These are phyloP conservation scores for Esox lucius DNA, from an alignment of 2,797 vertebrate genomes.

Conservation along the genomic window DNA sequence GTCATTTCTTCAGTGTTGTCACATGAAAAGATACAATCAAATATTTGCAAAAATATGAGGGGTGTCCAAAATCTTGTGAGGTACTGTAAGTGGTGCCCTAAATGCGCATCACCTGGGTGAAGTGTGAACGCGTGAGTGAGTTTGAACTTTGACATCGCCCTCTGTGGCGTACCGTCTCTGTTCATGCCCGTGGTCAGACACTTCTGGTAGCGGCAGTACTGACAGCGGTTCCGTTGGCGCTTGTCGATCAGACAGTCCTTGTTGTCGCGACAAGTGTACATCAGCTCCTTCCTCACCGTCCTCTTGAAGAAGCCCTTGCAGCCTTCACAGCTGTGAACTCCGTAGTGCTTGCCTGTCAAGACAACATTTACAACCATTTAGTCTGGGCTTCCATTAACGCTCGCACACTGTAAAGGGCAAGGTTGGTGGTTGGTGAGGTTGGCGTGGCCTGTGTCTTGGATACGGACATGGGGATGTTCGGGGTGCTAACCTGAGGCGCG, in stretches of 20 bases:
- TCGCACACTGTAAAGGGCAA: neutral
- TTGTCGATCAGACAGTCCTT: slow-evolving; percentile 98
- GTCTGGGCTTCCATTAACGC: neutral
- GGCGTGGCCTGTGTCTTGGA: too few relatives aligned
- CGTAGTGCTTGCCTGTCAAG: slow-evolving; percentile 95
- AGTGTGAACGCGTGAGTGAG: too few relatives aligned
- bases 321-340: slow-evolving; percentile 97
- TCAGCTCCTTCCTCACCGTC: slow-evolving; percentile 95
- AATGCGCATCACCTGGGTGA: too few relatives aligned
- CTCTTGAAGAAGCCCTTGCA: slow-evolving; percentile 99
- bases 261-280: slow-evolving; percentile 94
- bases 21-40: too few relatives aligned
- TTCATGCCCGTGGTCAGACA: slow-evolving; percentile 98
- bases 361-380: neutral
- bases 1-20: too few relatives aligned
- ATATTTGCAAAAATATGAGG: too few relatives aligned
- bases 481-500: slow-evolving; percentile 20
- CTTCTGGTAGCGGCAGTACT: slow-evolving; percentile 99
- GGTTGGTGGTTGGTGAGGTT: too few relatives aligned
- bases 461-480: neutral
- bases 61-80: too few relatives aligned
- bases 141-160: neutral
- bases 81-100: neutral
- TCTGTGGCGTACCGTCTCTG: slow-evolving; percentile 83
- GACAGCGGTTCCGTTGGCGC: slow-evolving; percentile 96